Percentiles rank a stretch among this genome's conserved stretches.
phyloP scores from a whole-genome alignment of 2,113 vertebrate species.

The Hylia prasina region DNA sequence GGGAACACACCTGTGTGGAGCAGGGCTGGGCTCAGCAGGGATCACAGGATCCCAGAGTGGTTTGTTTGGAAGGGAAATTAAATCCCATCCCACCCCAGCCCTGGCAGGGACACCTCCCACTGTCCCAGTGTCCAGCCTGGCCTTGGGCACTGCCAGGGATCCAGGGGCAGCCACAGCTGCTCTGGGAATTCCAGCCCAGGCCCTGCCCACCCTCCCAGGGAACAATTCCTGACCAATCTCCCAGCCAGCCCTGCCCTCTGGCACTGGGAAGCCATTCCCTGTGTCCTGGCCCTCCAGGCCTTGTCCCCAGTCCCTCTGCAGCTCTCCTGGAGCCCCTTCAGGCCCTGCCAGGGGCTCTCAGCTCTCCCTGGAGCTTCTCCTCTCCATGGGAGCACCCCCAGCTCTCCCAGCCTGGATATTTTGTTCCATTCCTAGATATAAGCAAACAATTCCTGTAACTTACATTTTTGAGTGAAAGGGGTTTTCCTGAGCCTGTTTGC shows the following conservation, averaged over 20 bases:
- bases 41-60: too few species aligned
- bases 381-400: background rate
- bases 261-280: background rate
- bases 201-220: background rate
- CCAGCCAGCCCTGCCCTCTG: background rate
- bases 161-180: background rate
- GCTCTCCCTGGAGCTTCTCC: background rate
- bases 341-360: too few species aligned
- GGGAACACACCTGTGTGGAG: rapidly evolving
- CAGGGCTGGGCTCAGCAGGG: background rate
- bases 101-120: background rate
- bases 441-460: background rate
- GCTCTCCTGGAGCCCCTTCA: too few species aligned
- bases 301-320: background rate
- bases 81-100: background rate
- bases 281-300: background rate
- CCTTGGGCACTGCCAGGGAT: background rate
- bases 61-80: background rate
- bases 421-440: background rate
- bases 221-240: background rate
- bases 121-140: background rate
- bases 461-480: background rate
- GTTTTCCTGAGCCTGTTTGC: background rate
- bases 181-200: background rate
- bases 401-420: background rate